phyloP scores from a whole-genome alignment of 1,140 invertebrate genomes.

The Thalassaphorura encarpata region DNA sequence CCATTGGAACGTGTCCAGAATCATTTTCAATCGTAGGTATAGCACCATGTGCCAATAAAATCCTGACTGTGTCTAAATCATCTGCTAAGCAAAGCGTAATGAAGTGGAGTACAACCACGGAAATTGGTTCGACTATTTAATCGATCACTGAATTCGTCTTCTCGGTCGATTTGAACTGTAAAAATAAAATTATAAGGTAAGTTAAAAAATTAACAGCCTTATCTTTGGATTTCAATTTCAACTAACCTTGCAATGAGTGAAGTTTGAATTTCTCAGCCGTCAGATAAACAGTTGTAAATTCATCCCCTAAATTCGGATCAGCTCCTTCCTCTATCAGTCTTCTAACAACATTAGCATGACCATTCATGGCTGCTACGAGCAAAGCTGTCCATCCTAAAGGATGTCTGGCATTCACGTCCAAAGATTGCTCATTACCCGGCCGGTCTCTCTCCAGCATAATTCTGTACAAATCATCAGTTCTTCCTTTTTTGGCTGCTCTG shows the following conservation, averaged over 20 bases:
- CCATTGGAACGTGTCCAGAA: conserved; percentile 61
- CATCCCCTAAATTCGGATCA: conserved; percentile 65
- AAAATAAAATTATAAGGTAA: no score
- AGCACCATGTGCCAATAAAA: conserved; percentile 54
- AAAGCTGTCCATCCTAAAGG: conserved; percentile 74
- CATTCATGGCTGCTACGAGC: conserved; percentile 65
- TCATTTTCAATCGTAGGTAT: conserved; percentile 65
- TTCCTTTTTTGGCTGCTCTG: conserved; percentile 51
- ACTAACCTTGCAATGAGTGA: conserved; percentile 47
- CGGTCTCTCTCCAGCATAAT: no score
- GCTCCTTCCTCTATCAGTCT: conserved; percentile 63
- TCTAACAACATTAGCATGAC: conserved; percentile 51
- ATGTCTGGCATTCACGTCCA: conserved; percentile 55
- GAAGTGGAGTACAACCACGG: conserved; percentile 74
- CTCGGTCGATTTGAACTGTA: conserved; percentile 57
- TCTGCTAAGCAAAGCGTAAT: conserved; percentile 77
- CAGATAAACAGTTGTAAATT: conserved; percentile 60
- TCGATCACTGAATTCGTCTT: conserved; percentile 66
- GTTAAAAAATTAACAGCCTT: conserved; percentile 33
- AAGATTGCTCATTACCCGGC: conserved; percentile 35
- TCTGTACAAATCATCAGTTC: conserved; percentile 49
- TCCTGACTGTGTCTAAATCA: conserved; percentile 48
- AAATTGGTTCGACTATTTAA: conserved; percentile 66
- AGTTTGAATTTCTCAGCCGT: conserved; percentile 50
- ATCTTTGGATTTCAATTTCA: conserved; percentile 3